Evolutionary conservation across 2,797 vertebrate genomes (phyloP), one percentile per base, ranked within the genome.

Genomic region (Sphenodon punctatus): DNA sequence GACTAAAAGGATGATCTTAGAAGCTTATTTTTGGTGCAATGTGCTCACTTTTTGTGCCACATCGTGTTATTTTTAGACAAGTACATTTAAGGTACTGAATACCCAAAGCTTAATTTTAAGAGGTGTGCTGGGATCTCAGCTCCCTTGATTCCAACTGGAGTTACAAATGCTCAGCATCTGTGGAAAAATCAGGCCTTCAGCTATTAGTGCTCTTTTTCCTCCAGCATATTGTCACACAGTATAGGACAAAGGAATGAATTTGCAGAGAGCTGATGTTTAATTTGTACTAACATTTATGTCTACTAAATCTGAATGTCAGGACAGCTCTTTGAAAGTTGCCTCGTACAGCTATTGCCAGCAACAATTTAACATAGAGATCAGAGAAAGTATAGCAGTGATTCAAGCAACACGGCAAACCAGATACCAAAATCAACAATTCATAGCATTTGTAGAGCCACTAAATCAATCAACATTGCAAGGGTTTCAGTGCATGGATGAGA

Each of bases 271-370:
- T 75, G 66, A 74, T 66, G 75, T 88, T 88, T 85, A 87, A 68
- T 87, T 78, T 88, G 66, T 71, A 73, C 81, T 90, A 90, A 87
- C 91, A 87, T 90, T 87, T 89, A 90, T 84, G 72, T 80, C 84
- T 88, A n/a, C n/a, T n/a, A n/a, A n/a, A n/a, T 89, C 71, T 76
- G 83, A 89, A 85, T 90, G 77, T 90, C 77, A 88, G 77, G 42
- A 84, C 74, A 42, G 71, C 30, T 90, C 86, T 88, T 85, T 63
- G 89, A 86, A 82, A 82, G 84, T 82, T 89, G 88, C 36, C 63
- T 90, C 68, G 53, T 89, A 88, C 90, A 91, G 83, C 71, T 74
- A 88, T 68, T 84, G 81, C 88, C 87, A 85, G 89, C 81, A 88
- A 34, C 27, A 65, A 66, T 84, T 80, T 46, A 55, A 88, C 1